These are phyloP conservation scores for Marmota flaviventris DNA, from an alignment of 2,113 vertebrate species.

Conservation along the genomic window DNA sequence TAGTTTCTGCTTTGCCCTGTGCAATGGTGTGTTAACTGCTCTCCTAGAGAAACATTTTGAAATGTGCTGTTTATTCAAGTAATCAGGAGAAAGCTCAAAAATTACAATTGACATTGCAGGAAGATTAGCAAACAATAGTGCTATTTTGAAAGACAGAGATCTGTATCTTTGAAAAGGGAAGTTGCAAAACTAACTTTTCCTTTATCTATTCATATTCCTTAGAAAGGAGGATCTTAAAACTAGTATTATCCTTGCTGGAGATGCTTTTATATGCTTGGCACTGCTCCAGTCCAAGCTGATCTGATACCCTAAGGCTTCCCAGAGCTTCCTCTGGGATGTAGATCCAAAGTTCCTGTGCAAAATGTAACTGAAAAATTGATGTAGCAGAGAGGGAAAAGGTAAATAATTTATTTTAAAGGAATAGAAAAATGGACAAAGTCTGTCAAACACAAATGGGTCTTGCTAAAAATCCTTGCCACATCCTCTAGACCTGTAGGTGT, in stretches of 20 bases:
- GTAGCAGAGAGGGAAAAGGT: constrained; percentile 21
- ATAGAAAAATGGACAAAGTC: constrained; percentile 65
- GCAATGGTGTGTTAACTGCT: constrained; percentile 32
- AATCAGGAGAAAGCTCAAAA: constrained; percentile 74
- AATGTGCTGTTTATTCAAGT: constrained; percentile 75
- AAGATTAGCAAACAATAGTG: constrained; percentile 83
- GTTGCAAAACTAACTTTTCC: constrained; percentile 81
- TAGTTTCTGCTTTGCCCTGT: constrained; percentile 23
- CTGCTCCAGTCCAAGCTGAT: constrained; percentile 73
- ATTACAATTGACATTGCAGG: constrained; percentile 76
- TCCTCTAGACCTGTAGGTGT: constrained; percentile 50
- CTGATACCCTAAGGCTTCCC: constrained; percentile 72
- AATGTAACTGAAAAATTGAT: constrained; percentile 70
- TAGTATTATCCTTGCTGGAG: constrained; percentile 65
- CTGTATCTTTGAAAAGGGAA: constrained; percentile 81
- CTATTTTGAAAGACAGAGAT: constrained; percentile 85
- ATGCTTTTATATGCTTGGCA: constrained; percentile 68
- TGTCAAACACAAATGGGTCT: constrained; percentile 67
- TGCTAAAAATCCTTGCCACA: constrained; percentile 53
- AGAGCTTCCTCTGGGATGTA: constrained; percentile 69
- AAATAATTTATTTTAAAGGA: constrained; percentile 71
- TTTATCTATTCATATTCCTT: constrained; percentile 81
- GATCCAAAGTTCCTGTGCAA: constrained; percentile 59
- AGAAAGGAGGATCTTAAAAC: constrained; percentile 76
- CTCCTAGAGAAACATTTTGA: constrained; percentile 70